Conservation (phyloP, 2,113 vertebrate genomes). For the Cyanoliseus patagonus region DNA sequence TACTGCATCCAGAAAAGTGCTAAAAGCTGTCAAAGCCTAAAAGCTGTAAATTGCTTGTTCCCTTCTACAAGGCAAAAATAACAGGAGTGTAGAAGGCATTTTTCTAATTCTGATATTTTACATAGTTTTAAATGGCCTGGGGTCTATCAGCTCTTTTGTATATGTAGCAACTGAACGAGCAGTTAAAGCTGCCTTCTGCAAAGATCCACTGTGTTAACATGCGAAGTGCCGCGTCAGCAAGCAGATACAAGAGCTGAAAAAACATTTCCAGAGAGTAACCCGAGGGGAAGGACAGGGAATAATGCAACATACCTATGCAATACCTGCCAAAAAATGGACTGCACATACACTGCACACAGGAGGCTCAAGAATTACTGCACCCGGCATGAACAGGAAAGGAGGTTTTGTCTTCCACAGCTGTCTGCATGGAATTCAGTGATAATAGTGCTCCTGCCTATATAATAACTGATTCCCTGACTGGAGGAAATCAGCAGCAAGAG, state of each 20-base stretch:
- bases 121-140: neutral
- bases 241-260: constrained; percentile 23
- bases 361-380: constrained; percentile 34
- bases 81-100: neutral
- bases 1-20: neutral
- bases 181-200: constrained; percentile 43
- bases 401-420: constrained; percentile 39
- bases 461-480: neutral
- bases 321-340: constrained; percentile 43
- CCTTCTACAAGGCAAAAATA: neutral
- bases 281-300: neutral
- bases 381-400: neutral
- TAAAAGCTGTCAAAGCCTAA: constrained; percentile 14
- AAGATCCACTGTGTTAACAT: constrained; percentile 24
- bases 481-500: neutral
- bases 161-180: neutral
- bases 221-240: constrained; percentile 31
- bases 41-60: neutral
- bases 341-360: neutral
- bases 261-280: constrained; percentile 28
- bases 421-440: neutral
- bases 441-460: neutral
- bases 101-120: neutral
- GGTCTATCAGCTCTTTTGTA: neutral
- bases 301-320: neutral